Evolutionary conservation across 2,113 vertebrate species (phyloP), one percentile per base, ranked within the genome.

Genomic region (Rhynchopsitta pachyrhyncha): DNA sequence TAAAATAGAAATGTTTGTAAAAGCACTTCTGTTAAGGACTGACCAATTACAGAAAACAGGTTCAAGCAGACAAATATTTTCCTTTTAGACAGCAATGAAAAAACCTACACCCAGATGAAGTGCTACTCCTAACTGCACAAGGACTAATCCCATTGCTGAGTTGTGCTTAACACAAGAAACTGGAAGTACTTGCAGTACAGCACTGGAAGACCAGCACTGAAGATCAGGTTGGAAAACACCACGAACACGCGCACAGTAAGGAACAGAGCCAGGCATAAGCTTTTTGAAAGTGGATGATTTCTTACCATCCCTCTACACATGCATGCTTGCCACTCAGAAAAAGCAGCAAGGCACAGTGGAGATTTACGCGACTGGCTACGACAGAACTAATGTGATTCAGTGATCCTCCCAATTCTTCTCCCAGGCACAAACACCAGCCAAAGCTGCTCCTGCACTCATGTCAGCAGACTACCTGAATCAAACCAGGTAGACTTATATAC

Each of bases 161-260:
- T 2, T 64, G 62, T 13, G 10, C 15, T 44, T 50, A 49, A 50
- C 37, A 50, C 33, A 44, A 59, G 57, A 59, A 59, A 59, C n/a
- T 59, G 57, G 13, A 59, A 35, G n/a, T 35, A 59, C 33, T 10
- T 59, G 57, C n/a, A n/a, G 33, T 16, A 59, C 57, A 59, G 57
- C 24, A 59, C 33, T 59, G 22, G 33, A 59, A 59, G 9, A 35
- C 20, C 33, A 49, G 29, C 41, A 20, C n/a, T 37, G 50, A 67
- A 53, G 28, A 63, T 27, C 23, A 31, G 7, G 25, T 2, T 80
- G 74, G 42, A 64, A 59, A 79, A 88, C 47, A 60, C 15, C 49
- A 59, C 0, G 0, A 66, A 77, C 11, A 33, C 2, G 2, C 23
- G 25, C 23, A n/a, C 11, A 35, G 42, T 6, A 47, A 24, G 15